Base-by-base conservation (phyloP, 1,140 invertebrate genomes). In the Drosophila kikkawai region DNA sequence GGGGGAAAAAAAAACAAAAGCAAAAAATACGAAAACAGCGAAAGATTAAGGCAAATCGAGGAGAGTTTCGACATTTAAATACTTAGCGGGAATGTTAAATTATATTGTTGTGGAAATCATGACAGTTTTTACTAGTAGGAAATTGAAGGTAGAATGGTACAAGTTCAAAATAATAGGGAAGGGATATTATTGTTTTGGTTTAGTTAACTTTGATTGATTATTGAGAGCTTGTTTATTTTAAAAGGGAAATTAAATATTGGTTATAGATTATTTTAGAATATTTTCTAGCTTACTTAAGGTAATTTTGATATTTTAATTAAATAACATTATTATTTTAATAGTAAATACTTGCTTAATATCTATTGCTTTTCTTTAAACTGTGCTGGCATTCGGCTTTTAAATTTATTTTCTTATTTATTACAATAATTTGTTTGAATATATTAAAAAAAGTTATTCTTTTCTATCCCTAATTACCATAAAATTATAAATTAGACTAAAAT, bases 61-160 rank as follows among this genome's bases (percentile, higher is more conserved):
- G 9, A 37, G 44, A 36, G 42, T 48, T 29, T 4, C 44, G 67
- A 73, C 67, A 34, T 19, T n/a, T 13, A 22, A 15, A 36, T 73
- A 73, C 67, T 71, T 45, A 36, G 17, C 13, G 37, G 19, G 65
- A 15, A 39, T 48, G 7, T 34, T 5, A 15, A 7, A 4, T 7
- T 29, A 50, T 13, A 17, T 19, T 34, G 8, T 29, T n/a, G 7
- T 7, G 17, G 32, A 53, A 19, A 55, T 19, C 12, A 17, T 3
- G 15, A 8, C 7, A 13, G 13, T 26, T 32, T 32, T 11, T 44
- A 1, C 11, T 9, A 32, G 12, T 29, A 29, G 4, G 7, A 12
- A 44, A 17, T 12, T 0, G 7, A 7, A 36, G 29, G 34, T 22
- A 37, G 8, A 37, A 0, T 1, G 6, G 17, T 13, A 19, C 4